Evolutionary conservation across 2,113 vertebrate species (phyloP).

Genomic region (Otus sunia): DNA sequence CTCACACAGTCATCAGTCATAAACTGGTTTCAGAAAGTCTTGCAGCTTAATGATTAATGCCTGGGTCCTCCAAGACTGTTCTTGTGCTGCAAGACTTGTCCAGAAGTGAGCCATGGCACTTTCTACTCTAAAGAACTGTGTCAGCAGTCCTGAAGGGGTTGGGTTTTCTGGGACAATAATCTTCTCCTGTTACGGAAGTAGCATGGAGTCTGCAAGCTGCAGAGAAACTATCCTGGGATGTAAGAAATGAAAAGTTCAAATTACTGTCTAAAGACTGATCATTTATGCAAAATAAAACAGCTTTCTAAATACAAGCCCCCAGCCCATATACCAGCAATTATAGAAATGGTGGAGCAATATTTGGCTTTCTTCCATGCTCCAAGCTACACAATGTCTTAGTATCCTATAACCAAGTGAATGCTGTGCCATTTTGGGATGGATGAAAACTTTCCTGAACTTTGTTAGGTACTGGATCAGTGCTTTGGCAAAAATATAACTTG

Average conservation of each 20-base stretch:
- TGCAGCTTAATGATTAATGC: neutral
- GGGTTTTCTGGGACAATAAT: neutral
- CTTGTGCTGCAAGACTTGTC: neutral
- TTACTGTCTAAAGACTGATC: neutral
- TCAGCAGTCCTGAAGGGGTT: neutral
- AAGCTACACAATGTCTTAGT: neutral
- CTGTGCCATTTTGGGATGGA: neutral
- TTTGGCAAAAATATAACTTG: neutral
- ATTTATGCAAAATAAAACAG: neutral
- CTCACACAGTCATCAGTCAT: neutral
- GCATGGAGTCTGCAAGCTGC: neutral
- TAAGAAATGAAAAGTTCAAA: neutral
- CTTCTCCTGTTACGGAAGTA: neutral
- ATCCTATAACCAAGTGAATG: neutral
- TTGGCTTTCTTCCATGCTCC: neutral
- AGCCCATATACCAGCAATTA: neutral
- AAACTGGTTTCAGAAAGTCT: neutral
- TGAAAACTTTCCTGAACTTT: neutral
- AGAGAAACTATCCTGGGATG: neutral
- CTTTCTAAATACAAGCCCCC: neutral
- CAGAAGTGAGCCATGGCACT: neutral
- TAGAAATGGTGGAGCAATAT: neutral
- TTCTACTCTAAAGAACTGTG: neutral
- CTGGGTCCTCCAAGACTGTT: neutral
- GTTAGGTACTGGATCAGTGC: neutral